Conservation (phyloP, 2,113 vertebrate genomes). For the Mormyrus iriodes region DNA sequence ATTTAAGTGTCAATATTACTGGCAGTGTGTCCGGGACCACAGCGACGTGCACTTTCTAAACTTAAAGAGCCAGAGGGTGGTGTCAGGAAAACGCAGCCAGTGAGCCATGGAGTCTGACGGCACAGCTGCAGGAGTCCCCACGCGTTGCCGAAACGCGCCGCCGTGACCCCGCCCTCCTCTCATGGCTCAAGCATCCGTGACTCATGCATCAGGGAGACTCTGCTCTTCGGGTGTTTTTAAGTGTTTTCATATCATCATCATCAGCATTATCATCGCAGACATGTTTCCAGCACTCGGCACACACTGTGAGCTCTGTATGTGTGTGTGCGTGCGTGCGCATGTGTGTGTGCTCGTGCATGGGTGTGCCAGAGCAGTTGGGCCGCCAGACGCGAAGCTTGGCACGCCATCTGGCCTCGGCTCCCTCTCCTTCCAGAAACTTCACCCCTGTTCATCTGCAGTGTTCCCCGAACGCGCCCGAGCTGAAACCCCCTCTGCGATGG, state of each 20-base stretch:
- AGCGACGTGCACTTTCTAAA: not conserved
- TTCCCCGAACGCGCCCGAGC: slow-evolving; percentile 29
- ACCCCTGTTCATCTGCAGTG: slow-evolving; percentile 32
- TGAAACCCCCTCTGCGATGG: not conserved
- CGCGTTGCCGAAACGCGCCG: not conserved
- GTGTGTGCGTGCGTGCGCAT: not conserved
- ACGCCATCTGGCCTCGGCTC: slow-evolving; percentile 40
- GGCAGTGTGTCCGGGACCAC: not conserved
- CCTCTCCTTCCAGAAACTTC: slow-evolving; percentile 32
- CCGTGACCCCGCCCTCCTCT: not conserved
- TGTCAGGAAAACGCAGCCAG: not conserved
- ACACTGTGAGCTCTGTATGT: not conserved
- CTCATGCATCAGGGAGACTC: not conserved
- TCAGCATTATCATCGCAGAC: not conserved
- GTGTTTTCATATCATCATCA: not conserved
- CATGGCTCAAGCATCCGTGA: not conserved
- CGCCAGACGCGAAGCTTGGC: slow-evolving; percentile 41
- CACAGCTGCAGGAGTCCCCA: not conserved
- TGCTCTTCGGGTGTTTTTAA: not conserved
- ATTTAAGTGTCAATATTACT: not conserved
- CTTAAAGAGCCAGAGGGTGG: not conserved
- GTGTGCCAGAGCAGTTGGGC: slow-evolving; percentile 39
- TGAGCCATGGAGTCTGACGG: not conserved
- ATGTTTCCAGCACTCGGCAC: not conserved
- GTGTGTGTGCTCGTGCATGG: not conserved